Percentiles rank a stretch among this genome's conserved stretches.
Conservation (phyloP, 2,113 vertebrate genomes). For the Tragelaphus buxtoni region DNA sequence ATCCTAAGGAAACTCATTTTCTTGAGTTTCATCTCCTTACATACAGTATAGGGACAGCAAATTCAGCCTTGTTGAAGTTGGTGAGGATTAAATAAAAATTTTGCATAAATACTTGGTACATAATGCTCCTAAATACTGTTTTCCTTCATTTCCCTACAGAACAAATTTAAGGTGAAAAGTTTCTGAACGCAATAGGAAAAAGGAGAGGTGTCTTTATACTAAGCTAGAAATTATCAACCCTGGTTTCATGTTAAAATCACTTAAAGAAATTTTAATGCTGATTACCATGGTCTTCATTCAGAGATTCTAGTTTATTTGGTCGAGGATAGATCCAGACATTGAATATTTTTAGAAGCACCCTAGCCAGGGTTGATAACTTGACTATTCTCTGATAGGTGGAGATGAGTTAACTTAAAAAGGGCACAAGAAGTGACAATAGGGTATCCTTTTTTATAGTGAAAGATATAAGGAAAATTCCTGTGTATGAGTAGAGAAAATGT, state of each 20-base stretch:
- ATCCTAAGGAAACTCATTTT: not conserved
- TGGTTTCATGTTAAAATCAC: not conserved
- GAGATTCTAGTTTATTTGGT: not conserved
- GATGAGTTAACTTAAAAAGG: not conserved
- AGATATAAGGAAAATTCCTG: not conserved
- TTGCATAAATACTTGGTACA: not conserved
- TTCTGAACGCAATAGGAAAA: not conserved
- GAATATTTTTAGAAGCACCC: not conserved
- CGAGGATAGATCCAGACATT: not conserved
- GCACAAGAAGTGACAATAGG: not conserved
- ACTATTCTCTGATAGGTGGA: not conserved
- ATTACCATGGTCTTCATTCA: not conserved
- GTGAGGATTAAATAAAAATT: not conserved
- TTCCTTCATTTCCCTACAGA: not conserved
- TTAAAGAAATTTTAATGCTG: not conserved
- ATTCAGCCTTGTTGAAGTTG: not conserved
- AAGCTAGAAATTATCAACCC: not conserved
- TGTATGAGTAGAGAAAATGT: not conserved
- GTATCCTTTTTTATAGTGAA: not conserved
- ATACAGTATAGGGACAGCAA: not conserved
- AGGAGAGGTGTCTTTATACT: not conserved
- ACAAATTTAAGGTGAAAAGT: not conserved
- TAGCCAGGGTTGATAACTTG: not conserved
- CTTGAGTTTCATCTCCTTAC: not conserved
- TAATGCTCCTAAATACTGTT: not conserved